A percentile compares a stretch with the other conserved stretches of the same genome.
phyloP scores from a whole-genome alignment of 2,113 vertebrate species.

The Dolichallabes microphthalmus region DNA sequence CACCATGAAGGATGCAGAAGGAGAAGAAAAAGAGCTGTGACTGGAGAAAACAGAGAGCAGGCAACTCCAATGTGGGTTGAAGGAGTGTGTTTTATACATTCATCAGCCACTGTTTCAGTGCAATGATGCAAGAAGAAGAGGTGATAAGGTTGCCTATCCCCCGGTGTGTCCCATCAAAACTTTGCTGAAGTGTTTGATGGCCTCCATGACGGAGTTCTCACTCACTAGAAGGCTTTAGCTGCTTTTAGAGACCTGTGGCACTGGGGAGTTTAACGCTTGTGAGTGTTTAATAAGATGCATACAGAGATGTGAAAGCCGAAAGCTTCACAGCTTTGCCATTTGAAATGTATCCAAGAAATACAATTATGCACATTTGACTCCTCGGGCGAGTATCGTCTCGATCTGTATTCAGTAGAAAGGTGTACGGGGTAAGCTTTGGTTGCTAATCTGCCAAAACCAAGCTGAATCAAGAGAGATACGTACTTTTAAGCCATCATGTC shows the following conservation, averaged over 20 bases:
- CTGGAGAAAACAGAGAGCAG: not conserved
- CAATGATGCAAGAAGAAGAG: conserved; percentile 47
- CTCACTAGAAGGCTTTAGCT: conserved; percentile 39
- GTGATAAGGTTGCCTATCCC: conserved; percentile 40
- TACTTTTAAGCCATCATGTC: not conserved
- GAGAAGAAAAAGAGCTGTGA: conserved; percentile 16
- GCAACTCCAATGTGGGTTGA: conserved; percentile 13
- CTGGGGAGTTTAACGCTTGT: not conserved
- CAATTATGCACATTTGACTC: conserved; percentile 51
- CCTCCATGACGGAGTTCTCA: conserved; percentile 55
- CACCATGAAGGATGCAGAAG: conserved; percentile 67
- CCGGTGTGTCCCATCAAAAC: conserved; percentile 51
- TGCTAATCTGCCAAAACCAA: conserved; percentile 23
- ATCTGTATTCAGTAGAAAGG: conserved; percentile 10
- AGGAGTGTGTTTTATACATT: conserved; percentile 23
- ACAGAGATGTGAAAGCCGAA: not conserved
- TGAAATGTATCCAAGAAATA: conserved; percentile 51
- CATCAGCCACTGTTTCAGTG: conserved; percentile 12
- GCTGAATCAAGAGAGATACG: not conserved
- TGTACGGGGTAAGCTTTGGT: not conserved
- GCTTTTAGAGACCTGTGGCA: conserved; percentile 45
- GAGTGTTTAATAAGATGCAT: conserved; percentile 32
- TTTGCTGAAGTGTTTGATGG: conserved; percentile 57
- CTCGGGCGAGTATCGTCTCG: conserved; percentile 14
- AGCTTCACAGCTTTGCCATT: conserved; percentile 25